Conservation (phyloP, 2,888 invertebrate species). For the Lithophane ornitopus region DNA sequence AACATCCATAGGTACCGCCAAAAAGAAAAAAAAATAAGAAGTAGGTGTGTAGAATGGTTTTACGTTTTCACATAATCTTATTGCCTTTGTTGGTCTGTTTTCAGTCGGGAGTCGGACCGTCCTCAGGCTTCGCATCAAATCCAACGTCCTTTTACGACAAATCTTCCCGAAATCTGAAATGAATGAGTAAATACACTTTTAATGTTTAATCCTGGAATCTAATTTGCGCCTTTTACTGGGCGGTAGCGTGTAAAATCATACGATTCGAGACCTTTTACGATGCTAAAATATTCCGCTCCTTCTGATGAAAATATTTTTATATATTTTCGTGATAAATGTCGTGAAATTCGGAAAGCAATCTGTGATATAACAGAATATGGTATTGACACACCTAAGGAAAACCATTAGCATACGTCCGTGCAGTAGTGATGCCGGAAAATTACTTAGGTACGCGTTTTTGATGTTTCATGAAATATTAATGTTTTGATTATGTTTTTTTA, state of each 20-base stretch:
- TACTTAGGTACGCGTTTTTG: conserved; percentile 49
- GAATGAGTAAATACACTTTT: conserved; percentile 53
- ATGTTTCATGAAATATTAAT: conserved; percentile 57
- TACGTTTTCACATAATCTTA: background rate
- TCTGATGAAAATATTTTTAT: conserved; percentile 65
- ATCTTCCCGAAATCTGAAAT: conserved; percentile 41
- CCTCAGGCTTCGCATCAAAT: conserved; percentile 8
- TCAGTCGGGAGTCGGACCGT: background rate
- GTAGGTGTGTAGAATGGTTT: background rate
- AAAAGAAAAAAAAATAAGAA: background rate
- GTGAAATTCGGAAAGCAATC: conserved; percentile 52
- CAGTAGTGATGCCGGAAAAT: conserved; percentile 59
- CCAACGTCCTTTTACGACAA: conserved; percentile 25
- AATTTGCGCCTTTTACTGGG: conserved; percentile 49
- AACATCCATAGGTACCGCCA: no score
- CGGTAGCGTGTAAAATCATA: conserved; percentile 58
- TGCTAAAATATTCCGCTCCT: conserved; percentile 62
- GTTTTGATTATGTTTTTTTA: conserved; percentile 11
- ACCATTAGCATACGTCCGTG: conserved; percentile 57
- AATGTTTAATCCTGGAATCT: conserved; percentile 53
- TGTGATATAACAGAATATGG: conserved; percentile 62
- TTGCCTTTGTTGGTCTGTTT: conserved; percentile 4
- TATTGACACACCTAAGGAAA: conserved; percentile 61
- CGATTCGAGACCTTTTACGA: conserved; percentile 52
- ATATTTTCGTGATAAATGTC: conserved; percentile 61